phyloP scores from a whole-genome alignment of 2,888 invertebrate species.

The Chorisops tibialis region DNA sequence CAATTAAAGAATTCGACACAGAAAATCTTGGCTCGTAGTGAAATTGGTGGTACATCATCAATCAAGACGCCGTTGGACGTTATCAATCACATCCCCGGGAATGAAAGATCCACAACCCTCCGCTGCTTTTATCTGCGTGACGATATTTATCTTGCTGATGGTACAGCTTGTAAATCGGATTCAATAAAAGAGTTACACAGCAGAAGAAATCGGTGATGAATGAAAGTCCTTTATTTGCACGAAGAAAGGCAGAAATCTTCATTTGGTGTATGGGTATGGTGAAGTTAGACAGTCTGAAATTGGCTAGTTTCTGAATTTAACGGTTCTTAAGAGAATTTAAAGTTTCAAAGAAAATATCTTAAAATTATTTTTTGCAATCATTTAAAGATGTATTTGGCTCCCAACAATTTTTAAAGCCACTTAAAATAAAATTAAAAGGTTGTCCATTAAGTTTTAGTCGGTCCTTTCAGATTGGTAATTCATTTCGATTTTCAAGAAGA shows the following conservation, averaged over 20 bases:
- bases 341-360: too few relatives aligned
- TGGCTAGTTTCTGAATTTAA: too few relatives aligned
- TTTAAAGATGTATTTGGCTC: too few relatives aligned
- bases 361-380: too few relatives aligned
- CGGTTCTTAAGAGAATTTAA: too few relatives aligned
- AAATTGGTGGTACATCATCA: slow-evolving; percentile 7
- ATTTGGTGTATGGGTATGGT: too few relatives aligned
- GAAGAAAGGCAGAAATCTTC: background rate
- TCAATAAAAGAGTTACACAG: slow-evolving; percentile 20
- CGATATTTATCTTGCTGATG: background rate
- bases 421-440: too few relatives aligned
- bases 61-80: slow-evolving; percentile 17
- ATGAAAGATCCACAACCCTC: slow-evolving; percentile 15
- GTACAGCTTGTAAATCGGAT: background rate
- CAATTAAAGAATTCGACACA: slow-evolving; percentile 21
- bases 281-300: too few relatives aligned
- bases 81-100: slow-evolving; percentile 12
- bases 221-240: background rate
- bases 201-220: slow-evolving; percentile 14
- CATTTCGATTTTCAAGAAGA: too few relatives aligned
- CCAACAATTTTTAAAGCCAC: too few relatives aligned
- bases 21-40: background rate
- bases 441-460: too few relatives aligned
- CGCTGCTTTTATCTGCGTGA: slow-evolving; percentile 17
- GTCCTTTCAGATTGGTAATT: too few relatives aligned